phyloP scores from a whole-genome alignment of 1,140 invertebrate species.

The Cydia pomonella region DNA sequence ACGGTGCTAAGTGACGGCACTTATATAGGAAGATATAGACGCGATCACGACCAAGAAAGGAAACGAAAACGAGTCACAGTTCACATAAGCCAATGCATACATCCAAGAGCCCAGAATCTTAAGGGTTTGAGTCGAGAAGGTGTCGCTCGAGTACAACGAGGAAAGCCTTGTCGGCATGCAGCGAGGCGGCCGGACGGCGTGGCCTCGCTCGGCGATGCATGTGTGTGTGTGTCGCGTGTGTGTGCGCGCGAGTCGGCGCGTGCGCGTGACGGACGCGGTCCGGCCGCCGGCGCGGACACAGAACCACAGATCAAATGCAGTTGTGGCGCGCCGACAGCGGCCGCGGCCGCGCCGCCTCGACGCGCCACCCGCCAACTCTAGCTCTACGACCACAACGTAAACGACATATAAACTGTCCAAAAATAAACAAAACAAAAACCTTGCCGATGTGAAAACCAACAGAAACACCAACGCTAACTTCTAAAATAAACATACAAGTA shows the following conservation, averaged over 20 bases:
- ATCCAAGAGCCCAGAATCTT: slow-evolving; percentile 80
- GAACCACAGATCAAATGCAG: slow-evolving; percentile 80
- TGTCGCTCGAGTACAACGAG: slow-evolving; percentile 75
- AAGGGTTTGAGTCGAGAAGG: slow-evolving; percentile 76
- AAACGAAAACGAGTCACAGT: slow-evolving; percentile 80
- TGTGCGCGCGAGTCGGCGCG: slow-evolving; percentile 35
- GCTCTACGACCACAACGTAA: slow-evolving; percentile 76
- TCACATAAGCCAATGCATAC: slow-evolving; percentile 80
- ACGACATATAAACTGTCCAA: slow-evolving; percentile 70
- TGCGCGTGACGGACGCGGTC: slow-evolving; percentile 48
- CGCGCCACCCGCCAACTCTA: slow-evolving; percentile 72
- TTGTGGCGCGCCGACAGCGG: slow-evolving; percentile 58
- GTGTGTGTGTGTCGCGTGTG: slow-evolving; percentile 39
- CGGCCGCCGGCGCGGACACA: slow-evolving; percentile 69
- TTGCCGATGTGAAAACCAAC: slow-evolving; percentile 71
- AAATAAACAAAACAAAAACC: slow-evolving; percentile 68
- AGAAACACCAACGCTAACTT: slow-evolving; percentile 78
- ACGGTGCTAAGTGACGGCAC: slow-evolving; percentile 2
- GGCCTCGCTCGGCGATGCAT: slow-evolving; percentile 45
- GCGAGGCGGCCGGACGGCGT: slow-evolving; percentile 67
- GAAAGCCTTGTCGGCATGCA: slow-evolving; percentile 77
- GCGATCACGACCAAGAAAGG: slow-evolving; percentile 76
- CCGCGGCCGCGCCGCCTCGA: slow-evolving; percentile 39
- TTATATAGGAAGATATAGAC: slow-evolving; percentile 72
- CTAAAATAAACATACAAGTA: slow-evolving; percentile 78